These are phyloP conservation scores for Tinea trinotella DNA, from an alignment of 2,888 invertebrate genomes.

Conservation along the genomic window DNA sequence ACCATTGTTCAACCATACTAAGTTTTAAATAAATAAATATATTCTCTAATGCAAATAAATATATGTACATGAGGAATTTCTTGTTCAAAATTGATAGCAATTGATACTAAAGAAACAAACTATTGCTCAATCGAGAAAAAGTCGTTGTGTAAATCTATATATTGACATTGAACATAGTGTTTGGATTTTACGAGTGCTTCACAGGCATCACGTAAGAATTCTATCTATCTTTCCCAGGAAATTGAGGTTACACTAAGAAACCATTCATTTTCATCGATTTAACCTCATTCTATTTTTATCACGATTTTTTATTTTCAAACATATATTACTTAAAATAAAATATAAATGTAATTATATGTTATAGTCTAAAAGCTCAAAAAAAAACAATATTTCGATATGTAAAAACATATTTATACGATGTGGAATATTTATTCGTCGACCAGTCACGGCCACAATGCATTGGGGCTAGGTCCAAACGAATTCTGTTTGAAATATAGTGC, in stretches of 20 bases:
- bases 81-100: too few relatives aligned
- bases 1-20: too few relatives aligned
- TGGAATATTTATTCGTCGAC: background rate
- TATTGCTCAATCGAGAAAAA: too few relatives aligned
- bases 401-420: background rate
- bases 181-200: background rate
- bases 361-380: too few relatives aligned
- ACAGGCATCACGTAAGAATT: conserved; percentile 1
- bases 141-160: background rate
- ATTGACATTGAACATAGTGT: background rate
- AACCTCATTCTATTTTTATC: background rate
- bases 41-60: too few relatives aligned
- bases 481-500: background rate
- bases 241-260: background rate
- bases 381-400: background rate
- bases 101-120: too few relatives aligned
- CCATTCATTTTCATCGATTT: background rate
- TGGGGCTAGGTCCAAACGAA: background rate
- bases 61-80: too few relatives aligned
- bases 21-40: too few relatives aligned
- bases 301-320: background rate
- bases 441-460: background rate
- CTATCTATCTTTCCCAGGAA: conserved; percentile 2
- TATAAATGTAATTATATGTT: too few relatives aligned
- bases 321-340: too few relatives aligned